Percentiles rank a stretch among this genome's conserved stretches.
phyloP scores from a whole-genome alignment of 2,888 invertebrate genomes.

The Toxonevra muliebris region DNA sequence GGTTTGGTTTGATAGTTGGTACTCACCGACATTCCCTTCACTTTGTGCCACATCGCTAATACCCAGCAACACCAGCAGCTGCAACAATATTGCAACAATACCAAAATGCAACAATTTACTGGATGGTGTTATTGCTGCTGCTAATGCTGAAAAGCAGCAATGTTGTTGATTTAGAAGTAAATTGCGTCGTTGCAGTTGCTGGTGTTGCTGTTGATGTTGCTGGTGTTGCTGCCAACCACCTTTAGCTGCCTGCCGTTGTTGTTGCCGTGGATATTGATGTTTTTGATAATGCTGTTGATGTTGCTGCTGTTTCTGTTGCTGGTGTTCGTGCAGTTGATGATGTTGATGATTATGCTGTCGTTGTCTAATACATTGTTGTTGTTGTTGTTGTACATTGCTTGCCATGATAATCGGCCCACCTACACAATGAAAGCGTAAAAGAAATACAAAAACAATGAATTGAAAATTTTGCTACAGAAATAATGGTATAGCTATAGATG shows the following conservation, averaged over 20 bases:
- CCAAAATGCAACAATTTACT: constrained; percentile 42
- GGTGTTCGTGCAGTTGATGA: constrained; percentile 41
- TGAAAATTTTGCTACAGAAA: too few relatives aligned
- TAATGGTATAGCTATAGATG: too few relatives aligned
- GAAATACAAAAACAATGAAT: constrained; percentile 22
- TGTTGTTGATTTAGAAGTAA: not conserved
- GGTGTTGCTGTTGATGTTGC: constrained; percentile 10
- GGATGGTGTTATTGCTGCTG: constrained; percentile 1
- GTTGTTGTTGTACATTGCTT: constrained; percentile 61
- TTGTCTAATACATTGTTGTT: constrained; percentile 46
- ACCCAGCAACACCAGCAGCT: constrained; percentile 47
- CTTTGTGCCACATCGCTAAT: constrained; percentile 53
- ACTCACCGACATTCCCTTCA: constrained; percentile 64
- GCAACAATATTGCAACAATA: constrained; percentile 45
- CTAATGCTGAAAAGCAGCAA: not conserved
- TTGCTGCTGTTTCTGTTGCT: constrained; percentile 23
- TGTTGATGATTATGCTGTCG: constrained; percentile 41
- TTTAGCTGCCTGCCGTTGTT: not conserved
- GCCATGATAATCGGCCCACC: constrained; percentile 65
- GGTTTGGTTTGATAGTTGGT: not conserved
- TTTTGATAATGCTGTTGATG: constrained; percentile 34
- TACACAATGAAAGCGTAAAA: constrained; percentile 24
- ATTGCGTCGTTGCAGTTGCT: constrained; percentile 4
- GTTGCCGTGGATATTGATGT: constrained; percentile 36
- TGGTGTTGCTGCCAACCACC: constrained; percentile 3